phyloP scores from a whole-genome alignment of 2,113 vertebrate species.

The Ameiurus melas region DNA sequence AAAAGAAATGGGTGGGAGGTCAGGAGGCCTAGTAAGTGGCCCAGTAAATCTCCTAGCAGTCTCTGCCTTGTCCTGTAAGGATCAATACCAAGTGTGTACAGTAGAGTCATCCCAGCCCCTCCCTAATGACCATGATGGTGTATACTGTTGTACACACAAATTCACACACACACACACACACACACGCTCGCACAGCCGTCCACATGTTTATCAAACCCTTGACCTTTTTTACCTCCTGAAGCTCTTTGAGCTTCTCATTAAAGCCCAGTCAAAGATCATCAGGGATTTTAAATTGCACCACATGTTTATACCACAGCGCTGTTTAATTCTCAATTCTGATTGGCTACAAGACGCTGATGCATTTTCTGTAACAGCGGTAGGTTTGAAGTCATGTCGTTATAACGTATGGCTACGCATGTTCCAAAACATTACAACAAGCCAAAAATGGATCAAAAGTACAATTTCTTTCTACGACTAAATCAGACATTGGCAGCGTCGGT shows the following conservation, averaged over 20 bases:
- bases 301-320: neutral
- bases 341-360: neutral
- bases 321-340: neutral
- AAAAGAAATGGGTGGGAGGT: neutral
- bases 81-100: slow-evolving; percentile 46
- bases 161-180: neutral
- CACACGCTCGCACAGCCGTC: neutral
- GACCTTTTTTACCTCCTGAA: neutral
- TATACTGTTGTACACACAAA: neutral
- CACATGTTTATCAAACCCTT: neutral
- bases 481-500: neutral
- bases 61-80: slow-evolving; percentile 35
- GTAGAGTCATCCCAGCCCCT: slow-evolving; percentile 36
- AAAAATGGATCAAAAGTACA: neutral
- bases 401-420: neutral
- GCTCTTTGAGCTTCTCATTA: neutral
- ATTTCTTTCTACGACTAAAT: neutral
- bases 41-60: slow-evolving; percentile 43
- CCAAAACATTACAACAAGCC: neutral
- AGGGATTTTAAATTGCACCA: neutral
- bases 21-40: slow-evolving; percentile 39
- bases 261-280: neutral
- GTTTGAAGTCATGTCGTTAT: neutral
- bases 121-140: slow-evolving; percentile 34
- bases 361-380: neutral